Evolutionary conservation across 2,113 vertebrate genomes (phyloP).

Genomic region (Daubentonia madagascariensis): DNA sequence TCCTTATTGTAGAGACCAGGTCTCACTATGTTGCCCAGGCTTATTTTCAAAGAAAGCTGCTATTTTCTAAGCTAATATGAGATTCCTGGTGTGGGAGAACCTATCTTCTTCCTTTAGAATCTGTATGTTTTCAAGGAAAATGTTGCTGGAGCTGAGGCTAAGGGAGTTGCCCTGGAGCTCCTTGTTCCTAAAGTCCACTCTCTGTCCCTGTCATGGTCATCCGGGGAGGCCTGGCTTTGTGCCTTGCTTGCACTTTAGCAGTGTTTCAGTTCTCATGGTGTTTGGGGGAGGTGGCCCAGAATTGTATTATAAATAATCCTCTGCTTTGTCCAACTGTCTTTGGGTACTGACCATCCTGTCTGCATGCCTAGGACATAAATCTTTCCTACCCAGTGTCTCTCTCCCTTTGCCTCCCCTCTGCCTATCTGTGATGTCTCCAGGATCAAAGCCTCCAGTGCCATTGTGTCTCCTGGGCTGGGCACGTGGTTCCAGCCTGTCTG

Average conservation of each 20-base stretch:
- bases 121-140: not conserved
- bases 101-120: not conserved
- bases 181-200: not conserved
- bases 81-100: not conserved
- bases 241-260: not conserved
- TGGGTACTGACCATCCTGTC: not conserved
- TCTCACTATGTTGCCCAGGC: no score
- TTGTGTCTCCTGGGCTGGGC: not conserved
- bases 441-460: not conserved
- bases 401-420: not conserved
- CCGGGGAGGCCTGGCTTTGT: not conserved
- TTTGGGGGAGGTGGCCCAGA: not conserved
- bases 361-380: constrained; percentile 30
- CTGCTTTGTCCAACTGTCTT: not conserved
- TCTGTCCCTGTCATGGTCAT: not conserved
- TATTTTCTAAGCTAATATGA: not conserved
- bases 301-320: not conserved
- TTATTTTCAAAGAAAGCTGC: not conserved
- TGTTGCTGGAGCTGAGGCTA: not conserved
- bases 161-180: not conserved
- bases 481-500: not conserved
- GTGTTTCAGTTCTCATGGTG: not conserved
- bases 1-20: no score
- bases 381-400: not conserved
- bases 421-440: not conserved